Conservation (phyloP, 2,113 vertebrate genomes). For the Nycticorax nycticorax region DNA sequence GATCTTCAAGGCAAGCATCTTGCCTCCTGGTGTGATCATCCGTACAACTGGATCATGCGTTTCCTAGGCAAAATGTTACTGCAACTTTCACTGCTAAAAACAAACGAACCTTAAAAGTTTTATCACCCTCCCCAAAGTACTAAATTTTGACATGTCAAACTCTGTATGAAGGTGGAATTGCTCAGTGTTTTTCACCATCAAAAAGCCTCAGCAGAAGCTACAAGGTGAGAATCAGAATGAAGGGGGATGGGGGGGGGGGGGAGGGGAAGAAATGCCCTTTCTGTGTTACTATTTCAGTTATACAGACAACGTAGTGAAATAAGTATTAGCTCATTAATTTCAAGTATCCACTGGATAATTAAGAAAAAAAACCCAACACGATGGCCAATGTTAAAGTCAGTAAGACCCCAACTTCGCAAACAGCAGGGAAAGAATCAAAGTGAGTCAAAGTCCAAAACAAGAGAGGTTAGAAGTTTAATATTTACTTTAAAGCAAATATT, state of each 20-base stretch:
- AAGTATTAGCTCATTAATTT: not conserved
- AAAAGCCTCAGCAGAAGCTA: not conserved
- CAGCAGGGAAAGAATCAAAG: not conserved
- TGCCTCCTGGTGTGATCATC: not conserved
- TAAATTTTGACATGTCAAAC: not conserved
- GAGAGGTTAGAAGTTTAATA: not conserved
- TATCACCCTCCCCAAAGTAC: not conserved
- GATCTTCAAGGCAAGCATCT: not conserved
- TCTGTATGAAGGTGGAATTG: not conserved
- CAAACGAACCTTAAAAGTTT: not conserved
- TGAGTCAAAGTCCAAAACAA: not conserved
- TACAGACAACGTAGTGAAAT: not conserved
- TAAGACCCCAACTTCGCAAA: not conserved
- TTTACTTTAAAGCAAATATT: slow-evolving; percentile 57
- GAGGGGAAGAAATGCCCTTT: not conserved
- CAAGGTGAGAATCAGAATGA: not conserved
- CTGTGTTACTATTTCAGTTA: not conserved
- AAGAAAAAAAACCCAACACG: not conserved
- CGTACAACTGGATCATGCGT: not conserved
- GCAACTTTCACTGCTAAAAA: not conserved
- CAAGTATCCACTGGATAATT: not conserved
- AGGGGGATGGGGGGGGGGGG: too few relatives aligned
- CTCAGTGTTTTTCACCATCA: not conserved
- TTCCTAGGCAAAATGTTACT: not conserved
- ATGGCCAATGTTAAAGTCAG: not conserved